These are phyloP conservation scores for Arvicanthis niloticus DNA, from an alignment of 2,113 vertebrate genomes.

Conservation along the genomic window DNA sequence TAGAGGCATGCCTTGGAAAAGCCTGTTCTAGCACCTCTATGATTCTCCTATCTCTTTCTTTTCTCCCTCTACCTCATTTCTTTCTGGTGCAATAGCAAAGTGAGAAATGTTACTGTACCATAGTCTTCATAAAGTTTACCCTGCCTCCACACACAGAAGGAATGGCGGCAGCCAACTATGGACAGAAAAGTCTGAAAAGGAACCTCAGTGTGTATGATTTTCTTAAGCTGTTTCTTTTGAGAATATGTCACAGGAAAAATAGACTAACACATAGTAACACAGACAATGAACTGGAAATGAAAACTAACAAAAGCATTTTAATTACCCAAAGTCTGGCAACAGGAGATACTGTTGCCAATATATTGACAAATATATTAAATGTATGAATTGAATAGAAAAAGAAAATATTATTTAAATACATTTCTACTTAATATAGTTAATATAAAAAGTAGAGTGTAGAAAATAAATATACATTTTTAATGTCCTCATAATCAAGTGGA, in stretches of 20 bases:
- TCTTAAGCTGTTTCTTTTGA: background rate
- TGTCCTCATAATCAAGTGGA: background rate
- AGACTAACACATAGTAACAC: too few species aligned
- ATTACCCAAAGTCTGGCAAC: background rate
- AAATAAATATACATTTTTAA: background rate
- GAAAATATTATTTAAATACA: background rate
- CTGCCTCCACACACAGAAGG: background rate
- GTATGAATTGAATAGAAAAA: background rate
- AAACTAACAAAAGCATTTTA: background rate
- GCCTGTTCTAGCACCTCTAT: too few species aligned
- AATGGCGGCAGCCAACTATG: background rate
- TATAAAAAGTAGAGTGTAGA: background rate
- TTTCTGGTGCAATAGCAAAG: background rate
- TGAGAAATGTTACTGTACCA: background rate
- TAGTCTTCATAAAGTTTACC: background rate
- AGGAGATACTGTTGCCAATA: background rate
- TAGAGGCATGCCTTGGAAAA: too few species aligned
- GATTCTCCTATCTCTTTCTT: background rate
- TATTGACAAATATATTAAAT: background rate
- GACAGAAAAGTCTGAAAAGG: background rate
- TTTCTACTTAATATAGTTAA: background rate
- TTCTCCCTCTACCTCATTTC: background rate
- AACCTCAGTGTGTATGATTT: background rate
- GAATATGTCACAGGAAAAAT: background rate
- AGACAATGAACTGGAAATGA: background rate